A percentile compares a stretch with the other conserved stretches of the same genome.
Conservation (phyloP, 1,140 invertebrate genomes). For the Venustaconcha ellipsiformis region DNA sequence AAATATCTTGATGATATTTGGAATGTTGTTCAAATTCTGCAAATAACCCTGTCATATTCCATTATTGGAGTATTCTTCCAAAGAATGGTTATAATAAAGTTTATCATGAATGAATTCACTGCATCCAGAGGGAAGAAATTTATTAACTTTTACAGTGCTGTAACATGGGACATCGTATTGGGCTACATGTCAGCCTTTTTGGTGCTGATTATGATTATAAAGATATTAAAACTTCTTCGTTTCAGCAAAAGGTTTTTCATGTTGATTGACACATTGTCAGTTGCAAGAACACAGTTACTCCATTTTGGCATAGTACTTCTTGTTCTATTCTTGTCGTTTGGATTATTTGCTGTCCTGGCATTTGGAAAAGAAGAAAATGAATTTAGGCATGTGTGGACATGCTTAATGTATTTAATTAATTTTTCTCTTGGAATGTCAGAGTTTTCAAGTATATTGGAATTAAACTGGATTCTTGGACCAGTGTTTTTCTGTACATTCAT, state of each 20-base stretch:
- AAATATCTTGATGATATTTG: slow-evolving; percentile 32
- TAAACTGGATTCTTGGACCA: slow-evolving; percentile 6
- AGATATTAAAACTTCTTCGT: slow-evolving; percentile 24
- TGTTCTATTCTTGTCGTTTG: slow-evolving; percentile 17
- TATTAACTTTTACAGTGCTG: slow-evolving; percentile 26
- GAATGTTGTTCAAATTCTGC: slow-evolving; percentile 19
- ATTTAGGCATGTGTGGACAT: slow-evolving; percentile 10
- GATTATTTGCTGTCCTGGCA: slow-evolving; percentile 6
- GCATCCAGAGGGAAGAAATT: slow-evolving; percentile 9
- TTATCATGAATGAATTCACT: slow-evolving; percentile 16
- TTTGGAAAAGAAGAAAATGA: slow-evolving; percentile 10
- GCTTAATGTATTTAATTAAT: slow-evolving; percentile 15
- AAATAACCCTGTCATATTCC: slow-evolving; percentile 13
- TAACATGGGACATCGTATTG: slow-evolving; percentile 21
- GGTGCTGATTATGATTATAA: slow-evolving; percentile 14
- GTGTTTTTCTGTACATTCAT: slow-evolving; percentile 19
- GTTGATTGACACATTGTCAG: background rate
- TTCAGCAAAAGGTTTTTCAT: slow-evolving; percentile 18
- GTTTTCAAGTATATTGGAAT: slow-evolving; percentile 9
- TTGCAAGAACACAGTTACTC: background rate
- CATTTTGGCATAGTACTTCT: slow-evolving; percentile 13
- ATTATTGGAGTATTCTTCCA: slow-evolving; percentile 24
- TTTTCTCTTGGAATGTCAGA: slow-evolving; percentile 24
- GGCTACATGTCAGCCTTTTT: slow-evolving; percentile 19
- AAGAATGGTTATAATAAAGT: slow-evolving; percentile 9